These are phyloP conservation scores for Noctilio leporinus DNA, from an alignment of 2,113 vertebrate genomes.

Conservation along the genomic window DNA sequence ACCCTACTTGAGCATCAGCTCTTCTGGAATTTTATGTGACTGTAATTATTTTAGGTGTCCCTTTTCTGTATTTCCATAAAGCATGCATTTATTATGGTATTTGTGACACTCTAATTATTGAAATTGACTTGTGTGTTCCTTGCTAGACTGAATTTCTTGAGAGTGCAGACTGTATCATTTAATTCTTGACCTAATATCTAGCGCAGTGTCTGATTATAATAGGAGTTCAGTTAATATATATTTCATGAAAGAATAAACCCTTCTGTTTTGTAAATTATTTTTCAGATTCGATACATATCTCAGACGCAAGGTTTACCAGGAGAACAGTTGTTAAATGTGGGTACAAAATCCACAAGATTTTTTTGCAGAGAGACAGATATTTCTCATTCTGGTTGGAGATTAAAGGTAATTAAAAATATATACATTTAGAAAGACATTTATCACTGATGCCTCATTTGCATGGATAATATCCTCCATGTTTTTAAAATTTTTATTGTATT, in stretches of 20 bases:
- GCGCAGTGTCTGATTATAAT: background rate
- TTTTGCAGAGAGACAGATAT: conserved; percentile 89
- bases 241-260: conserved; percentile 24
- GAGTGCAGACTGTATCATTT: background rate
- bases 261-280: conserved; percentile 32
- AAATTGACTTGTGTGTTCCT: background rate
- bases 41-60: background rate
- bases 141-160: background rate
- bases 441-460: background rate
- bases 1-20: background rate
- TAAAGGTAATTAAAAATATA: conserved; percentile 87
- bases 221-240: background rate
- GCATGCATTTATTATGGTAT: background rate
- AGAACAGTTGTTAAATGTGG: conserved; percentile 92
- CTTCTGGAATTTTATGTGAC: background rate
- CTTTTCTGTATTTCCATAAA: background rate
- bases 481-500: background rate
- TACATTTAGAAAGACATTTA: background rate
- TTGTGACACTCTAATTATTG: background rate
- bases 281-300: conserved; percentile 98
- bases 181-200: background rate
- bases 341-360: conserved; percentile 93
- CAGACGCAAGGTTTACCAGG: conserved; percentile 97
- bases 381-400: conserved; percentile 92
- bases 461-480: background rate